These are phyloP conservation scores for Hyles vespertilio DNA, from an alignment of 1,140 invertebrate genomes.

Conservation along the genomic window DNA sequence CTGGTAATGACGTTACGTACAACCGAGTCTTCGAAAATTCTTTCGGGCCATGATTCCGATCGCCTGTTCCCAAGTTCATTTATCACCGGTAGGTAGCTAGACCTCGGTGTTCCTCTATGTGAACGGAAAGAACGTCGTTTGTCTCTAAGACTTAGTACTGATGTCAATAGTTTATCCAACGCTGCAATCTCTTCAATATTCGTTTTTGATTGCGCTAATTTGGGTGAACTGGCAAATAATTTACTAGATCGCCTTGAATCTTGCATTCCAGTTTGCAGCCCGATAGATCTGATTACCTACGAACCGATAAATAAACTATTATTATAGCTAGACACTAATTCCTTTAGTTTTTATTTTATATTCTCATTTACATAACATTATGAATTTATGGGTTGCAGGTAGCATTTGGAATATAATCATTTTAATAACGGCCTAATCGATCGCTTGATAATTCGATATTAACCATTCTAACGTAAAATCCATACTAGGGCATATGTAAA, in stretches of 20 bases:
- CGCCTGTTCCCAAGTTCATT: conserved; percentile 30
- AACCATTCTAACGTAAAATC: too few relatives aligned
- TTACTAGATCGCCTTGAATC: conserved; percentile 43
- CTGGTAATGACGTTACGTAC: conserved; percentile 53
- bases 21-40: conserved; percentile 53
- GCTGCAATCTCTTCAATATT: conserved; percentile 60
- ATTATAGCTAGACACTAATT: not conserved
- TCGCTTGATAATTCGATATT: too few relatives aligned
- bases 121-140: conserved; percentile 52
- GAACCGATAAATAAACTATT: conserved; percentile 4
- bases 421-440: too few relatives aligned
- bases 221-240: conserved; percentile 37
- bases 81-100: conserved; percentile 42
- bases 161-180: conserved; percentile 66
- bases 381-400: not conserved
- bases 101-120: conserved; percentile 48
- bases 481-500: too few relatives aligned
- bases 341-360: too few relatives aligned
- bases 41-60: conserved; percentile 59
- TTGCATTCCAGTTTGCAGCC: conserved; percentile 43
- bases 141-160: conserved; percentile 53
- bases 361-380: too few relatives aligned
- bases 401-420: not conserved
- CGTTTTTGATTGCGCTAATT: conserved; percentile 30
- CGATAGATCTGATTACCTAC: conserved; percentile 55